Evolutionary conservation across 2,113 vertebrate genomes (phyloP).

Genomic region (Archilochus colubris): DNA sequence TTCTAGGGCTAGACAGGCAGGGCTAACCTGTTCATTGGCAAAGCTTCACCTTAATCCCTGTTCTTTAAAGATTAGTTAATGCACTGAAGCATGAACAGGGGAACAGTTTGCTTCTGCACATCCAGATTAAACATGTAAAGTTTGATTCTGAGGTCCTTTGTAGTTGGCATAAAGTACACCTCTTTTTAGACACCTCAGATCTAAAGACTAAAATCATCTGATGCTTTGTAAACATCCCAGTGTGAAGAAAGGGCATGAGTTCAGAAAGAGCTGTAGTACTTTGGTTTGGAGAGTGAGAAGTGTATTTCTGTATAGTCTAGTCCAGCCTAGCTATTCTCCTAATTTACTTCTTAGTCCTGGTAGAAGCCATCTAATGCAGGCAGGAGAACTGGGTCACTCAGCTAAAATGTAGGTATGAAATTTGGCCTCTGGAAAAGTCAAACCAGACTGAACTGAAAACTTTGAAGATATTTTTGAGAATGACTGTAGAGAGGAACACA

Average conservation of each 20-base stretch:
- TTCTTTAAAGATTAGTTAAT: conserved; percentile 48
- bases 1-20: background rate
- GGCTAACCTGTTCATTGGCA: conserved; percentile 5
- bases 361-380: background rate
- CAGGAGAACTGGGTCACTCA: background rate
- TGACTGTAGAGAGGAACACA: background rate
- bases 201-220: background rate
- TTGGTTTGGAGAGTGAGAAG: background rate
- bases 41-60: conserved; percentile 39
- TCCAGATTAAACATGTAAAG: background rate
- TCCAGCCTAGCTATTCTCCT: background rate
- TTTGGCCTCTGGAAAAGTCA: background rate
- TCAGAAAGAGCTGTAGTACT: background rate
- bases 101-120: background rate
- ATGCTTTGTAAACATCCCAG: background rate
- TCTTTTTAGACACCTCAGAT: background rate
- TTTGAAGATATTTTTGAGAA: background rate
- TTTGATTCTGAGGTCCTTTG: background rate
- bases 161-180: background rate
- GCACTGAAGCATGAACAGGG: conserved; percentile 21
- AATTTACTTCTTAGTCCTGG: background rate
- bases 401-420: background rate
- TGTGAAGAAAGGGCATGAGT: background rate
- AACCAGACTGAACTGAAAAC: background rate
- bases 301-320: background rate